A percentile compares a stretch with the other conserved stretches of the same genome.
These are phyloP conservation scores for Eupristina koningsbergeri DNA, from an alignment of 1,140 invertebrate genomes.

Conservation along the genomic window DNA sequence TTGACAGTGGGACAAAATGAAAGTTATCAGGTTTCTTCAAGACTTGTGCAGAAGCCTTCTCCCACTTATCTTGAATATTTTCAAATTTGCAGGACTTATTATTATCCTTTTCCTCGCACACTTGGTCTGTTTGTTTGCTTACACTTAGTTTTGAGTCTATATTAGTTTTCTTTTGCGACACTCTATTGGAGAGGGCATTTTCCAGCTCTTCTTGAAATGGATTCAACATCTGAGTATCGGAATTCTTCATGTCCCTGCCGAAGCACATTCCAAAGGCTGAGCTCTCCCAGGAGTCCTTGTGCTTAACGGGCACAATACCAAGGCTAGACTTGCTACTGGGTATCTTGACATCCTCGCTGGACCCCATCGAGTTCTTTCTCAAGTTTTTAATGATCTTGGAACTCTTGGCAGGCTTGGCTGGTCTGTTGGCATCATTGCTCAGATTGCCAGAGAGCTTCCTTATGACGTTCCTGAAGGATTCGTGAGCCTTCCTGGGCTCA, in stretches of 20 bases:
- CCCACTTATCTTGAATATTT: conserved; percentile 43
- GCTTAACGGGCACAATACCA: conserved; percentile 34
- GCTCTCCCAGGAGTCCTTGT: conserved; percentile 50
- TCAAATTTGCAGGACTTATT: conserved; percentile 32
- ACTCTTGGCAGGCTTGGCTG: conserved; percentile 45
- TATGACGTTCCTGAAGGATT: conserved; percentile 57
- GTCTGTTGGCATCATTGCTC: conserved; percentile 22
- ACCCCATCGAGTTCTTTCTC: conserved; percentile 60
- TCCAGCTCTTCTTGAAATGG: conserved; percentile 63
- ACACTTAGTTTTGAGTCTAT: conserved; percentile 27
- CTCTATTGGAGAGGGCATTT: conserved; percentile 53
- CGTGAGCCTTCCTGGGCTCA: conserved; percentile 53
- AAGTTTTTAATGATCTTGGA: conserved; percentile 53
- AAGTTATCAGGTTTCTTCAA: conserved; percentile 36
- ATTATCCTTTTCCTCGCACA: conserved; percentile 6
- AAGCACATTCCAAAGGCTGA: conserved; percentile 58
- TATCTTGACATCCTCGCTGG: conserved; percentile 48
- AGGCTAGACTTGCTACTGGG: conserved; percentile 25
- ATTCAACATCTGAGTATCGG: conserved; percentile 54
- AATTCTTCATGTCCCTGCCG: conserved; percentile 54
- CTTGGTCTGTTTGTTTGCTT: conserved; percentile 31
- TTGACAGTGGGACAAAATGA: conserved; percentile 28
- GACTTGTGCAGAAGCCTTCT: conserved; percentile 13
- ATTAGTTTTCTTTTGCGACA: conserved; percentile 47
- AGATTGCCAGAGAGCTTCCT: conserved; percentile 56